A percentile compares a stretch with the other conserved stretches of the same genome.
phyloP scores from a whole-genome alignment of 2,797 vertebrate genomes.

The Synaphobranchus kaupii region DNA sequence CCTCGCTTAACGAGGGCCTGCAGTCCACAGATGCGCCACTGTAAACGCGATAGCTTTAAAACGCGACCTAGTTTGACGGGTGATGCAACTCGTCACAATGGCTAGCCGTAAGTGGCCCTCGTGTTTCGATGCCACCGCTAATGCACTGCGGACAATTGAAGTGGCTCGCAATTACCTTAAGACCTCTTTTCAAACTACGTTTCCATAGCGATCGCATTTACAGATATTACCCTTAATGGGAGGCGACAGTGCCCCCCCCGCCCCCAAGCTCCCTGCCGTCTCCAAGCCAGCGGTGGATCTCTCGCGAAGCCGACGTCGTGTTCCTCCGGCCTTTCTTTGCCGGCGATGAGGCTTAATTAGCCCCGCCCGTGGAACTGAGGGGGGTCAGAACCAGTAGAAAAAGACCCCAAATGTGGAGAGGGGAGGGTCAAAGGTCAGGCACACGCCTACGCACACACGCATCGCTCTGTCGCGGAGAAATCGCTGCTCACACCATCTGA shows the following conservation, averaged over 20 bases:
- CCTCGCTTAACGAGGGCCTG: neutral
- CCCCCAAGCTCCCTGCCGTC: neutral
- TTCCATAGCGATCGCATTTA: conserved; percentile 11
- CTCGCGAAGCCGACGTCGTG: neutral
- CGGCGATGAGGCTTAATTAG: neutral
- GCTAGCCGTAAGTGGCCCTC: neutral
- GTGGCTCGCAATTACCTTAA: conserved; percentile 15
- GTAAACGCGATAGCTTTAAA: neutral
- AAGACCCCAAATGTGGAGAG: neutral
- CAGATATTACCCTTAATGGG: neutral
- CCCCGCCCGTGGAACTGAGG: neutral
- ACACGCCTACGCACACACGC: neutral
- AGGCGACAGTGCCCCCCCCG: neutral
- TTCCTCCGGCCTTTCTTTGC: neutral
- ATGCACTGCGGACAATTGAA: neutral
- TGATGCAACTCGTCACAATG: neutral
- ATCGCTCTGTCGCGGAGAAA: conserved; percentile 56
- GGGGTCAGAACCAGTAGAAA: neutral
- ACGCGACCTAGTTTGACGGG: neutral
- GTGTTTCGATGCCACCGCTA: neutral
- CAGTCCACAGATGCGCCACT: neutral
- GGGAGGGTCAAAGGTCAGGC: neutral
- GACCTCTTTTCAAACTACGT: neutral
- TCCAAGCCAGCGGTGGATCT: neutral
- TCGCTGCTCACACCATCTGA: conserved; percentile 55